A percentile compares a stretch with the other conserved stretches of the same genome.
Evolutionary conservation across 35 echinoderm and acorn worm genomes (phyloP).

Genomic region (Patiria miniata): DNA sequence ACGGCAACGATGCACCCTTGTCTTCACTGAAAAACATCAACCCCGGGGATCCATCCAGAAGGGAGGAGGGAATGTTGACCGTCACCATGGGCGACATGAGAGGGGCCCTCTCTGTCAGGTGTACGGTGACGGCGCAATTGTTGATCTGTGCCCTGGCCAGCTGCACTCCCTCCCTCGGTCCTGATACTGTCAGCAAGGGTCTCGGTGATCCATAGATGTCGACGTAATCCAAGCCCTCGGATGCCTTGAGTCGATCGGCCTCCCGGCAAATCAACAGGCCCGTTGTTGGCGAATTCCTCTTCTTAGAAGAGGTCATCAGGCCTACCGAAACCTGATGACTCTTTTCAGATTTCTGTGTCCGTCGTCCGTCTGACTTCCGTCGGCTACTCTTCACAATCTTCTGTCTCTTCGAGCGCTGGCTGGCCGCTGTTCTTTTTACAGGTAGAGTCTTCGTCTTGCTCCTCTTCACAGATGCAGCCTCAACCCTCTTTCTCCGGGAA

Average conservation of each 20-base stretch:
- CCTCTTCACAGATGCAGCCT: neutral
- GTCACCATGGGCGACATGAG: conserved; percentile 22
- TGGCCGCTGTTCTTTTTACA: neutral
- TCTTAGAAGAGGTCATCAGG: neutral
- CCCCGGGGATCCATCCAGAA: neutral
- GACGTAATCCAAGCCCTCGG: neutral
- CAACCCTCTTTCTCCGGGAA: neutral
- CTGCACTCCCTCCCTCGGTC: neutral
- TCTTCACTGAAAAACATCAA: too few species aligned
- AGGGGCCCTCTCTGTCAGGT: neutral
- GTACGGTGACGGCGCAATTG: conserved; percentile 10
- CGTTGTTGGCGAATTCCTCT: neutral
- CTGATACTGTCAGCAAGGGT: neutral
- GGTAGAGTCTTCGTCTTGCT: neutral
- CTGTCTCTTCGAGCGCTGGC: neutral
- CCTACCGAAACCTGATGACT: too few species aligned
- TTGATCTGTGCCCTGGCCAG: neutral
- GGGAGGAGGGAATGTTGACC: neutral
- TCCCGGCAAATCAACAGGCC: conserved; percentile 1
- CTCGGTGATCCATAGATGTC: neutral
- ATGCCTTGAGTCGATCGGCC: neutral
- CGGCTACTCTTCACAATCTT: neutral
- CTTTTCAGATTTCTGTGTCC: neutral
- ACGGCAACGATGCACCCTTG: too few species aligned
- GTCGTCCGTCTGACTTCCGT: neutral